phyloP scores from a whole-genome alignment of 1,140 invertebrate genomes.

The Drosophila lini region DNA sequence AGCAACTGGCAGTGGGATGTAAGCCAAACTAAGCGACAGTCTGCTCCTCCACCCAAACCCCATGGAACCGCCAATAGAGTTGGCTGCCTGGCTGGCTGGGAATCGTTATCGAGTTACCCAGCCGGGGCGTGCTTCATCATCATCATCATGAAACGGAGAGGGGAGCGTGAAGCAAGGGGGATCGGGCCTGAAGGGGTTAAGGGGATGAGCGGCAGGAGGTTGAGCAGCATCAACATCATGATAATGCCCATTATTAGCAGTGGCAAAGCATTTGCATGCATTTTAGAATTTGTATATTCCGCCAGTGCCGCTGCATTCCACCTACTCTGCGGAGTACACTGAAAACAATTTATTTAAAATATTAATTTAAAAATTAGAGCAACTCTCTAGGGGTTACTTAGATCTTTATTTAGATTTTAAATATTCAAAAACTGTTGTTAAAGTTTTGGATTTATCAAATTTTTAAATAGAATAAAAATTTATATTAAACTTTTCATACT shows the following conservation, averaged over 20 bases:
- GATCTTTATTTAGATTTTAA: not conserved
- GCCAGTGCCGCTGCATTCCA: slow-evolving; percentile 13
- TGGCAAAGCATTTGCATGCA: slow-evolving; percentile 67
- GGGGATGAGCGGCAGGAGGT: slow-evolving; percentile 12
- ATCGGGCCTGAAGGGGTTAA: not conserved
- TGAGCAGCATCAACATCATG: slow-evolving; percentile 60
- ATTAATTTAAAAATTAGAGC: not conserved
- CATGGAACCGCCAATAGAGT: slow-evolving; percentile 28
- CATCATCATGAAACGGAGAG: slow-evolving; percentile 14
- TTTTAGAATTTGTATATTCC: slow-evolving; percentile 69
- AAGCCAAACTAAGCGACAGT: slow-evolving; percentile 53
- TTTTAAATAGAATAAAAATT: not conserved
- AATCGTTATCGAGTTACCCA: slow-evolving; percentile 72
- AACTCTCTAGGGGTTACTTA: not conserved
- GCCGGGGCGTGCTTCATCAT: slow-evolving; percentile 21
- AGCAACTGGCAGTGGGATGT: slow-evolving; percentile 18
- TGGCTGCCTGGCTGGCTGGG: slow-evolving; percentile 46
- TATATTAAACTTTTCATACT: not conserved
- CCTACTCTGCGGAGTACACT: slow-evolving; percentile 35
- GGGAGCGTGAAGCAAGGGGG: not conserved
- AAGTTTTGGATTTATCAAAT: not conserved
- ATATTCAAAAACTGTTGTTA: not conserved
- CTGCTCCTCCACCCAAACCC: slow-evolving; percentile 13
- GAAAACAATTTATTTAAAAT: not conserved
- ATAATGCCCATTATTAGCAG: slow-evolving; percentile 79